Percentiles rank a stretch among this genome's conserved stretches.
Evolutionary conservation across 53 echinoderm and acorn worm genomes (phyloP).

Genomic region (Paracentrotus lividus): DNA sequence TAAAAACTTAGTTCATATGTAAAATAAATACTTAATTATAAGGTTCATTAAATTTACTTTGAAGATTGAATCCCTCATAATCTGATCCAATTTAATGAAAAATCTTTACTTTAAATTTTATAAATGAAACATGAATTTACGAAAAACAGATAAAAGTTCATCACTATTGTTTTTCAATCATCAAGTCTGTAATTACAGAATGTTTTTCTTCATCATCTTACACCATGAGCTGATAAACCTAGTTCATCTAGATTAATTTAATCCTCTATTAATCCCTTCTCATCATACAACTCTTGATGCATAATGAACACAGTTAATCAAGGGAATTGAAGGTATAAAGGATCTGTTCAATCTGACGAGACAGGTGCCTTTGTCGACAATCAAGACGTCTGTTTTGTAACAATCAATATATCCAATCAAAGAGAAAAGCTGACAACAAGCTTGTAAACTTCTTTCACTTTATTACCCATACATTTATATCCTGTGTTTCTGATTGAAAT

Average conservation of each 20-base stretch:
- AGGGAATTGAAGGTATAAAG: not conserved
- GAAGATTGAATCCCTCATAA: not conserved
- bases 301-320: constrained; percentile 30
- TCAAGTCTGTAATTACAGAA: not conserved
- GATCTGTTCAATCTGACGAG: not conserved
- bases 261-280: not conserved
- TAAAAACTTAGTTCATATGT: too few relatives aligned
- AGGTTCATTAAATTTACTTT: not conserved
- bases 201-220: not conserved
- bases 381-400: not conserved
- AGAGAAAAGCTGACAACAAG: not conserved
- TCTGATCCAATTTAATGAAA: not conserved
- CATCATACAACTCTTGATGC: not conserved
- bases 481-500: not conserved
- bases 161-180: constrained; percentile 25
- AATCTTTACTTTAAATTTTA: not conserved
- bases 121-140: not conserved
- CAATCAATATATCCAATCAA: not conserved
- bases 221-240: not conserved
- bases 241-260: not conserved
- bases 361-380: not conserved
- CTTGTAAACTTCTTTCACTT: constrained; percentile 13
- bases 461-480: not conserved
- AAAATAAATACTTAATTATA: not conserved
- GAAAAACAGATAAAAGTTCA: not conserved